phyloP scores from a whole-genome alignment of 2,888 invertebrate genomes.

The Torymus auratus region DNA sequence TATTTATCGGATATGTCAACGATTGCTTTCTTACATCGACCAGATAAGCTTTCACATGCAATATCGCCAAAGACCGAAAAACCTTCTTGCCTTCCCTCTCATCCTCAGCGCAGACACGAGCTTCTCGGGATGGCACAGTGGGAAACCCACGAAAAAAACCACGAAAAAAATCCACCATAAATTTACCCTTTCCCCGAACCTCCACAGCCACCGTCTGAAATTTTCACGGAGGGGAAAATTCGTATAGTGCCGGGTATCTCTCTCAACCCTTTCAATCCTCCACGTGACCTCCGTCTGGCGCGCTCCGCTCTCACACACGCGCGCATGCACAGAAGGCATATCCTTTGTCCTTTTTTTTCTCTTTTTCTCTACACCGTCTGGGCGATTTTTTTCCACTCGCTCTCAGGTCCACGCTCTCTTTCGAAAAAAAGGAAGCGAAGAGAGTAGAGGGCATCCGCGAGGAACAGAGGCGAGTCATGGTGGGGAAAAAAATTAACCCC shows the following conservation, averaged over 20 bases:
- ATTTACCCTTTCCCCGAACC: background rate
- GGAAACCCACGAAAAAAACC: background rate
- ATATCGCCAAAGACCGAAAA: background rate
- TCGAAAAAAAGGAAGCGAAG: constrained; percentile 9
- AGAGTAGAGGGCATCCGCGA: background rate
- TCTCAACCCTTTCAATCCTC: constrained; percentile 65
- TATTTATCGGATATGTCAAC: background rate
- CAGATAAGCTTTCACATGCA: no score
- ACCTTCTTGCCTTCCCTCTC: background rate
- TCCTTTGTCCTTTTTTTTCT: constrained; percentile 66
- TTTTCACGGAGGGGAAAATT: constrained; percentile 33
- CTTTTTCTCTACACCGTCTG: background rate
- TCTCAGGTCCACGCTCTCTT: background rate
- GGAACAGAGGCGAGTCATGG: background rate
- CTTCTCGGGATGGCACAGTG: no score
- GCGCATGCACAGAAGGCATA: constrained; percentile 61
- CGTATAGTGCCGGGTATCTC: constrained; percentile 12
- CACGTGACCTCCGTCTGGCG: constrained; percentile 60
- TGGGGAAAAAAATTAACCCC: constrained; percentile 70
- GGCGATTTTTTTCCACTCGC: constrained; percentile 39
- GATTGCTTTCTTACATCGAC: background rate
- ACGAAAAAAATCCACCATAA: constrained; percentile 11
- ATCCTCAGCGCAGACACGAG: no score
- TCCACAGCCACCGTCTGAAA: background rate
- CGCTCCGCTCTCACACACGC: constrained; percentile 5